These are phyloP conservation scores for Dascyllus trimaculatus DNA, from an alignment of 2,113 vertebrate genomes.

Conservation along the genomic window DNA sequence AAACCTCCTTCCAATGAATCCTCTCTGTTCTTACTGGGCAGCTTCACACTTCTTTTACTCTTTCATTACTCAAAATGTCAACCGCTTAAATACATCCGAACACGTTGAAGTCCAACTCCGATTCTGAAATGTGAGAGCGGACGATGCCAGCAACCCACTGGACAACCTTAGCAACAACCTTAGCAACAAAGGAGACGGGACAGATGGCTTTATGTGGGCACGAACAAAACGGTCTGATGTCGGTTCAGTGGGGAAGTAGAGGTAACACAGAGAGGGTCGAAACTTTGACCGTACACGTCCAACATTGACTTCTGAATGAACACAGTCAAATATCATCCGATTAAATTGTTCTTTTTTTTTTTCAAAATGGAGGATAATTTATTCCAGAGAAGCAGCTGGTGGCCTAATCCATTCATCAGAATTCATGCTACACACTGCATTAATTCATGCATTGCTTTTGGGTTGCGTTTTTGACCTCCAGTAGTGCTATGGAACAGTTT, in stretches of 20 bases:
- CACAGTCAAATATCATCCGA: background rate
- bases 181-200: background rate
- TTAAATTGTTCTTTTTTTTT: background rate
- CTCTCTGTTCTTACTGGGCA: background rate
- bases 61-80: background rate
- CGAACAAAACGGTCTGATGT: background rate
- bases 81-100: too few relatives aligned
- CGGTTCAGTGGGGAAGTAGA: background rate
- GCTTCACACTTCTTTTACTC: background rate
- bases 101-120: too few relatives aligned
- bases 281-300: background rate
- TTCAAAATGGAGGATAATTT: background rate
- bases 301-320: background rate
- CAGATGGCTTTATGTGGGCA: background rate
- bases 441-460: conserved; percentile 5
- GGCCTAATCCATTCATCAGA: background rate
- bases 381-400: conserved; percentile 14
- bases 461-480: conserved; percentile 24
- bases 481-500: background rate
- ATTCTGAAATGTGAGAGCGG: too few relatives aligned
- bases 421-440: conserved; percentile 6
- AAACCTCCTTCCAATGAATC: too few relatives aligned
- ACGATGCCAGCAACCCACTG: background rate
- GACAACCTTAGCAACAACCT: background rate
- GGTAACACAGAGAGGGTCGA: background rate